These are phyloP conservation scores for Protomyctophum bolini DNA, from an alignment of 2,113 vertebrate species.

Conservation along the genomic window DNA sequence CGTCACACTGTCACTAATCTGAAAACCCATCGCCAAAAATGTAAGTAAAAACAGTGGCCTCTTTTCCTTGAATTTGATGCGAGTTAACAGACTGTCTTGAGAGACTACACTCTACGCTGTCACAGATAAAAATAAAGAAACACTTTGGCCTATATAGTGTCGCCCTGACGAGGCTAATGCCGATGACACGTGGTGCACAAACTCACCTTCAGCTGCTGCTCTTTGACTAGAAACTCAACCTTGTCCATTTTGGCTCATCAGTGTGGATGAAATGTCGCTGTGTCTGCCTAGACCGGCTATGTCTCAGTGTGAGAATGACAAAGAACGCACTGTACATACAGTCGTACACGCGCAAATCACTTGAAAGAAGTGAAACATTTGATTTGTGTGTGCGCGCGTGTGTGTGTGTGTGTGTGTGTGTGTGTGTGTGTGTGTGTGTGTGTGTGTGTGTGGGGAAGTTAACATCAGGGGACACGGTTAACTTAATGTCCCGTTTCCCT, in stretches of 20 bases:
- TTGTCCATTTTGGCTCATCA: slow-evolving; percentile 67
- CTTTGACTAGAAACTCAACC: slow-evolving; percentile 65
- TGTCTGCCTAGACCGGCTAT: background rate
- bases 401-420: background rate
- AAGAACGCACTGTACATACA: too few relatives aligned
- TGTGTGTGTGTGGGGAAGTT: background rate
- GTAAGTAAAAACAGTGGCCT: too few relatives aligned
- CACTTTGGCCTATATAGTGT: background rate
- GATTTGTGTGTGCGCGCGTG: background rate
- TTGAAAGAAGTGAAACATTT: slow-evolving; percentile 63
- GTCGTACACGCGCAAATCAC: background rate
- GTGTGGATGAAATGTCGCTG: background rate
- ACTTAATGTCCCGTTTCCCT: slow-evolving; percentile 26
- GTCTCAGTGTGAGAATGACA: background rate
- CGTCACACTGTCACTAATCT: too few relatives aligned
- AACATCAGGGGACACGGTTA: background rate
- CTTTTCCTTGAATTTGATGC: too few relatives aligned
- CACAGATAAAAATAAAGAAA: slow-evolving; percentile 3
- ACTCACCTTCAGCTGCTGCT: slow-evolving; percentile 78
- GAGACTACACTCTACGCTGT: too few relatives aligned
- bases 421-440: background rate
- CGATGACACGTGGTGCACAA: background rate
- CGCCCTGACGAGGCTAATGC: background rate
- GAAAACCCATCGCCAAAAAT: too few relatives aligned
- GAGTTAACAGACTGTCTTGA: too few relatives aligned